Percentiles rank a stretch among this genome's conserved stretches.
Conservation (phyloP, 1,140 invertebrate species). For the Diachasmimorpha longicaudata region DNA sequence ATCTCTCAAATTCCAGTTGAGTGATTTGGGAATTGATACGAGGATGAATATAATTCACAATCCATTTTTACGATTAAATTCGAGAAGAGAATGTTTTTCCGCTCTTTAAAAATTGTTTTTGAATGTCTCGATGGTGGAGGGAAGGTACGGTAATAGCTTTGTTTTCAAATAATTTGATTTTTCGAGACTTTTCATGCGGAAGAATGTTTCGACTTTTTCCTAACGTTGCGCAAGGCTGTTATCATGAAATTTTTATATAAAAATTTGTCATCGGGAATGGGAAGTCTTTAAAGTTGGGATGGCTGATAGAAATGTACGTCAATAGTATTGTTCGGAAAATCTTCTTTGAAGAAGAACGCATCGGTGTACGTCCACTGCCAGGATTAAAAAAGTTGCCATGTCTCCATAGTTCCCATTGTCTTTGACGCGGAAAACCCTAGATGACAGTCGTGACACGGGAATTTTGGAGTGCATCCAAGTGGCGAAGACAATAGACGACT, state of each 20-base stretch:
- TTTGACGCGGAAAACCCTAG: constrained; percentile 1
- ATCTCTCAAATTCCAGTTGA: constrained; percentile 7
- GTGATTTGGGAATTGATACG: neutral
- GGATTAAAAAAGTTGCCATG: neutral
- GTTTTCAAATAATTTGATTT: neutral
- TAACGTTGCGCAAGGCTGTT: neutral
- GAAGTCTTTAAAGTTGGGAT: neutral
- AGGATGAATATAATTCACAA: neutral
- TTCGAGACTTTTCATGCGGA: neutral
- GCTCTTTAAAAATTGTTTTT: neutral
- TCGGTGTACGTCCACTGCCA: neutral
- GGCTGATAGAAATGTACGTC: neutral
- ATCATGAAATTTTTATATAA: neutral
- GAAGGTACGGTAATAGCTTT: neutral
- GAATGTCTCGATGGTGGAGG: neutral
- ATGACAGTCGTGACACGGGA: neutral
- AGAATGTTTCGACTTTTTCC: neutral
- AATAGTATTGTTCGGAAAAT: neutral
- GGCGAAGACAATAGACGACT: neutral
- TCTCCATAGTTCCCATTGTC: neutral
- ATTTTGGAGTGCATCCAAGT: neutral
- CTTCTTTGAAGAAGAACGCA: neutral
- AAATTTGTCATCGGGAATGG: neutral
- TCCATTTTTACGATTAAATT: constrained; percentile 9
- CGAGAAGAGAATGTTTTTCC: neutral